These are phyloP conservation scores for Eospalax fontanierii DNA, from an alignment of 2,797 vertebrate species.

Conservation along the genomic window DNA sequence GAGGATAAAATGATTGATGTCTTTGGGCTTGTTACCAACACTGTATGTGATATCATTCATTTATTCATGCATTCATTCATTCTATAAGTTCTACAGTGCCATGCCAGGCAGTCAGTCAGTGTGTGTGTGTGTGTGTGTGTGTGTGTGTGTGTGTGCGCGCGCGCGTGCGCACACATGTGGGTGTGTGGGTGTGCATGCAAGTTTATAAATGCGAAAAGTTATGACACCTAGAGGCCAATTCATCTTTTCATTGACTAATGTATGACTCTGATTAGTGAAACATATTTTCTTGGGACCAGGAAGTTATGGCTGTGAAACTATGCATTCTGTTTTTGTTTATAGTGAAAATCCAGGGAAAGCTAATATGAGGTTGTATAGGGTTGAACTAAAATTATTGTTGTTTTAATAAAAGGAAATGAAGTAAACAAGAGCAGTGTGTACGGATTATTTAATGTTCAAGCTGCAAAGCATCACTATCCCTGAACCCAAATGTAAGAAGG, in stretches of 20 bases:
- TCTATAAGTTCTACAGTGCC: not conserved
- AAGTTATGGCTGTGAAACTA: constrained; percentile 24
- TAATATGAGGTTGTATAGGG: constrained; percentile 26
- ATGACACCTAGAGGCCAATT: constrained; percentile 12
- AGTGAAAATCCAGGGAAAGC: constrained; percentile 15
- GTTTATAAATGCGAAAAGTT: constrained; percentile 48
- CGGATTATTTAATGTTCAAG: constrained; percentile 71
- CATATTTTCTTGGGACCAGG: constrained; percentile 13
- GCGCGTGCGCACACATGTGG: not conserved
- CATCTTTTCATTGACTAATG: constrained; percentile 39
- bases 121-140: not conserved
- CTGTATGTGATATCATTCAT: constrained; percentile 22
- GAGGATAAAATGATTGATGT: not conserved
- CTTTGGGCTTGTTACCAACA: not conserved
- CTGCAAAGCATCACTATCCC: constrained; percentile 65
- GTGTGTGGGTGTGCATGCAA: not conserved
- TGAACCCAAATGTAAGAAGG: constrained; percentile 49
- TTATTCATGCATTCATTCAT: not conserved
- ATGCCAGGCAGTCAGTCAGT: not conserved
- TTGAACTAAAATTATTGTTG: constrained; percentile 60
- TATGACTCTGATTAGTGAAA: constrained; percentile 45
- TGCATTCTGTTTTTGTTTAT: not conserved
- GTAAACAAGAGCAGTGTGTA: constrained; percentile 37
- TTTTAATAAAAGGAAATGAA: constrained; percentile 61
- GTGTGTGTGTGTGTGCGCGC: not conserved